Base-by-base conservation (phyloP, 1,140 invertebrate species). In the Anagrus nilaparvatae region DNA sequence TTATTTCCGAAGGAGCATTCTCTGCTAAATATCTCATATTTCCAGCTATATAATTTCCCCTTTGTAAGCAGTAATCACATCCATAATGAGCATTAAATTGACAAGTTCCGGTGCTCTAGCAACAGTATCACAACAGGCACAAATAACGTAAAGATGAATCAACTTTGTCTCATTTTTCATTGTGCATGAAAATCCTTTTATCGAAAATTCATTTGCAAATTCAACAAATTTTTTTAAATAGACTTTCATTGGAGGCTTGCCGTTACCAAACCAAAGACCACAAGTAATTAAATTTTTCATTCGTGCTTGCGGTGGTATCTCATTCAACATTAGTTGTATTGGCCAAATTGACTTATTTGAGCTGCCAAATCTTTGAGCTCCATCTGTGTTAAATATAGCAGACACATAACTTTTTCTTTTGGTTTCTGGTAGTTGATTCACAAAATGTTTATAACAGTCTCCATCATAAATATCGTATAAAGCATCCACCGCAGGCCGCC, bases 81-180 rank as follows among this genome's bases (percentile, higher is more conserved):
- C 43, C 43, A n/a, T 34, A 45, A 20, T 34, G 3, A 10, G 27
- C 44, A 39, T 46, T 46, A 13, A 46, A 46, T 20, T 46, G 44
- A 10, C 10, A 19, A 13, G 25, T 27, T 12, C 44, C 44, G 44
- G 20, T 16, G 38, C 29, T 13, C 32, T 25, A 7, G 38, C 39
- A 12, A 41, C 13, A 3, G 43, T 20, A 18, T 40, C 38, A 1
- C 30, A 37, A 16, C 44, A 46, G 21, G 17, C 21, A 12, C 18
- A 3, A 4, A 29, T 17, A 16, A 19, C 12, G 32, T 16, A 39
- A 30, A 39, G 20, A 33, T 36, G 32, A 16, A 46, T 37, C 27
- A 2, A 19, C 14, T 4, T 9, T 19, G 24, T n/a, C 5, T 44
- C 19, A 14, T 14, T 16, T 1, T 32, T 25, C 14, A 44, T 39